Evolutionary conservation across 2,113 vertebrate species (phyloP), one percentile per base, ranked within the genome.

Genomic region (Pampusana beccarii): DNA sequence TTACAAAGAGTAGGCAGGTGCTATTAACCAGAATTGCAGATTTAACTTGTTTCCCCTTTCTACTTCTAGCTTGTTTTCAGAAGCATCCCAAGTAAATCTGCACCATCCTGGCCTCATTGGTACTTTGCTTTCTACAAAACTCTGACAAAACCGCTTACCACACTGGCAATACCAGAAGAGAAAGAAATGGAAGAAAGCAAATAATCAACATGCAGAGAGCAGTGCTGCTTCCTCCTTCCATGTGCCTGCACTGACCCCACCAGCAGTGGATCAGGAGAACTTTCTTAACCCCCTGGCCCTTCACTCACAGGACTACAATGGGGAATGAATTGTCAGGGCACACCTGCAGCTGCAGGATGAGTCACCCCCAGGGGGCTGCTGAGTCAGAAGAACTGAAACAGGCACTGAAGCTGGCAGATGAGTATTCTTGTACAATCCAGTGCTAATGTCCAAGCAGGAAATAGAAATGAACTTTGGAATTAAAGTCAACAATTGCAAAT

Each of bases 391-490:
- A 93, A 90, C 24, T 44, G 74, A 89, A 93, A 80, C 71, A 51
- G 48, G 72, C 86, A 48, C 2, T 56, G 33, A 88, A 93, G 93
- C 25, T 94, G 77, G 89, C 92, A 97, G 97, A 93, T 91, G 84
- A 93, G 79, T 40, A 29, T 95, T 94, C 92, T 87, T 87, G 75
- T 95, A 94, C 88, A 85, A 97, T 82, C 86, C 70, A 70, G 84
- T 33, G 72, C 90, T 97, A 86, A 97, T 94, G 95, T 96, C 95
- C 97, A 57, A 69, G 92, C 91, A 95, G 95, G 91, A 97, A 97
- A 97, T 95, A 97, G 95, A 96, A 97, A 94, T 87, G 61, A 94
- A 90, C 94, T 97, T 94, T 78, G 69, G 69, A 95, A 84, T 65
- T 95, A 62, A 91, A 96, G 89, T 93, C 91, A 95, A 93, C 90